phyloP scores from a whole-genome alignment of 2,888 invertebrate genomes.

The Iselma pallidipennis region DNA sequence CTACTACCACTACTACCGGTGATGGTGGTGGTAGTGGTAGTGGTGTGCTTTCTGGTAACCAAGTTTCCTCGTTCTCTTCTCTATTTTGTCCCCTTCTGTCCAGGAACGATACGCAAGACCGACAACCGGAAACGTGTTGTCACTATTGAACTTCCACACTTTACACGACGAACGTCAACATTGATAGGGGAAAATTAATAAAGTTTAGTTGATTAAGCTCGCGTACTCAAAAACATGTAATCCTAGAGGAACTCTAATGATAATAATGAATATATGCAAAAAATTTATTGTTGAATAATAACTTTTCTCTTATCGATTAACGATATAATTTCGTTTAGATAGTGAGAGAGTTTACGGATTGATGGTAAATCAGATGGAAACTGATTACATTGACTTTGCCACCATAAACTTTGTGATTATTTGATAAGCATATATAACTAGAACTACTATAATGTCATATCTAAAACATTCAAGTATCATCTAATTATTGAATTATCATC shows the following conservation, averaged over 20 bases:
- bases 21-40: background rate
- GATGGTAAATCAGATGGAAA: background rate
- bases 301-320: too few species aligned
- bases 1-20: constrained; percentile 1
- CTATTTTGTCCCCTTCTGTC: constrained; percentile 4
- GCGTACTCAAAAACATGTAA: background rate
- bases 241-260: background rate
- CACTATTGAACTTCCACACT: constrained; percentile 23
- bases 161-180: constrained; percentile 14
- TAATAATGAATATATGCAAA: too few species aligned
- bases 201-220: constrained; percentile 17
- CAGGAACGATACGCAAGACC: constrained; percentile 25
- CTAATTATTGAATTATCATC: constrained; percentile 16
- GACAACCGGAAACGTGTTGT: constrained; percentile 26
- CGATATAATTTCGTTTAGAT: constrained; percentile 5
- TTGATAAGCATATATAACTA: constrained; percentile 7
- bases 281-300: too few species aligned
- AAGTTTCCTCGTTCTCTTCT: background rate
- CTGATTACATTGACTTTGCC: background rate
- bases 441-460: constrained; percentile 10
- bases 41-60: background rate
- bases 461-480: constrained; percentile 8
- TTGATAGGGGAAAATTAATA: constrained; percentile 24
- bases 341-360: background rate
- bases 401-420: constrained; percentile 10